A percentile compares a stretch with the other conserved stretches of the same genome.
Evolutionary conservation across 2,888 invertebrate genomes (phyloP).

Genomic region (Allolobophora icterica): DNA sequence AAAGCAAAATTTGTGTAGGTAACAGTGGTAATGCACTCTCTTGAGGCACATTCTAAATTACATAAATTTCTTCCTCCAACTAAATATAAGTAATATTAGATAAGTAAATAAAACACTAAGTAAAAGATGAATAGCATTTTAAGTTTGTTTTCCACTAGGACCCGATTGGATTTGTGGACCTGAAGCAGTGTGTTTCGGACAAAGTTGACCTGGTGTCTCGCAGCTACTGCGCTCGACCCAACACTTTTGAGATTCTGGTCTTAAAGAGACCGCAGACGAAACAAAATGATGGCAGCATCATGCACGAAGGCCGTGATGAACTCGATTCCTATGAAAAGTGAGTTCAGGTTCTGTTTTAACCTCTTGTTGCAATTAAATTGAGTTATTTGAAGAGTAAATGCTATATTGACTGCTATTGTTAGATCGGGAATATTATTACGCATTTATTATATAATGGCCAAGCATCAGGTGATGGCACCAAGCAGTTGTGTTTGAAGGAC

Average conservation of each 20-base stretch:
- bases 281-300: constrained; percentile 72
- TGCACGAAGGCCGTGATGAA: constrained; percentile 65
- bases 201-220: constrained; percentile 78
- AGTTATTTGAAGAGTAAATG: too few species aligned
- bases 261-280: constrained; percentile 62
- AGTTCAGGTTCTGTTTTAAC: constrained; percentile 73
- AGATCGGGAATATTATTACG: too few species aligned
- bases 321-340: constrained; percentile 62
- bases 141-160: constrained; percentile 69
- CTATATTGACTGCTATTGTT: too few species aligned
- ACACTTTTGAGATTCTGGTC: constrained; percentile 84
- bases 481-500: too few species aligned
- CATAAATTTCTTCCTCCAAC: too few species aligned
- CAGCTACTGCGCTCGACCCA: constrained; percentile 88
- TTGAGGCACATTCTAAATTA: too few species aligned
- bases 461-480: too few species aligned
- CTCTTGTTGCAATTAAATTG: constrained; percentile 46
- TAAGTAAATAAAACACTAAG: too few species aligned
- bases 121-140: neutral
- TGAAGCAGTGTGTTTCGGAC: constrained; percentile 75
- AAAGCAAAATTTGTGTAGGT: too few species aligned
- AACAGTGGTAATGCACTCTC: too few species aligned
- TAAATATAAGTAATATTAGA: too few species aligned
- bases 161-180: constrained; percentile 81
- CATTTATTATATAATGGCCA: too few species aligned